Conservation (phyloP, 2,113 vertebrate genomes). For the Carlito syrichta region DNA sequence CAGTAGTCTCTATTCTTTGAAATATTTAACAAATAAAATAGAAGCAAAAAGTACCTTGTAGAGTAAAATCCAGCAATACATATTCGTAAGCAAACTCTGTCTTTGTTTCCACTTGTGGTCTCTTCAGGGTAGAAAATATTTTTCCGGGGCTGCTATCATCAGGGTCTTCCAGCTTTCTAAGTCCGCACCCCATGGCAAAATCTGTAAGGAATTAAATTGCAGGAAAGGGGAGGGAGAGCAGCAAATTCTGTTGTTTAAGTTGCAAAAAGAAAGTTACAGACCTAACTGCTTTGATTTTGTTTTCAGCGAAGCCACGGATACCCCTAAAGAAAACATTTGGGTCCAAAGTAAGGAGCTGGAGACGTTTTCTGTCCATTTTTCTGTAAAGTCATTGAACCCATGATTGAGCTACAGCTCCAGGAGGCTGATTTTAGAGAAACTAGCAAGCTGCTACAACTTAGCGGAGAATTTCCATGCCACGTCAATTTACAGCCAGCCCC, state of each 20-base stretch:
- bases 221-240: slow-evolving; percentile 67
- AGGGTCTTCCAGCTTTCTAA: slow-evolving; percentile 95
- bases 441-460: slow-evolving; percentile 77
- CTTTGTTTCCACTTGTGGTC: slow-evolving; percentile 96
- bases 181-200: slow-evolving; percentile 95
- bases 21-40: slow-evolving; percentile 45
- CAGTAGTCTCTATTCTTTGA: slow-evolving; percentile 7
- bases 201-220: slow-evolving; percentile 77
- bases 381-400: background rate
- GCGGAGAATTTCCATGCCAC: slow-evolving; percentile 89
- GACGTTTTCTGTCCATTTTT: slow-evolving; percentile 79
- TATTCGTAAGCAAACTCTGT: slow-evolving; percentile 93
- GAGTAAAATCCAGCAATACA: slow-evolving; percentile 94
- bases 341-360: slow-evolving; percentile 41
- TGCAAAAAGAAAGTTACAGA: slow-evolving; percentile 39
- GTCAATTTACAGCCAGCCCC: slow-evolving; percentile 88
- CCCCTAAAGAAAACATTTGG: slow-evolving; percentile 46
- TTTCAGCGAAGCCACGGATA: slow-evolving; percentile 68
- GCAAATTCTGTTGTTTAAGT: slow-evolving; percentile 68
- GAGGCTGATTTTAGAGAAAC: slow-evolving; percentile 64
- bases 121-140: slow-evolving; percentile 97
- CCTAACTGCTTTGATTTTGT: slow-evolving; percentile 63
- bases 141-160: slow-evolving; percentile 98
- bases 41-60: slow-evolving; percentile 89
- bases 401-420: slow-evolving; percentile 65